These are phyloP conservation scores for Rhadina sibilatrix DNA, from an alignment of 2,113 vertebrate species.

Conservation along the genomic window DNA sequence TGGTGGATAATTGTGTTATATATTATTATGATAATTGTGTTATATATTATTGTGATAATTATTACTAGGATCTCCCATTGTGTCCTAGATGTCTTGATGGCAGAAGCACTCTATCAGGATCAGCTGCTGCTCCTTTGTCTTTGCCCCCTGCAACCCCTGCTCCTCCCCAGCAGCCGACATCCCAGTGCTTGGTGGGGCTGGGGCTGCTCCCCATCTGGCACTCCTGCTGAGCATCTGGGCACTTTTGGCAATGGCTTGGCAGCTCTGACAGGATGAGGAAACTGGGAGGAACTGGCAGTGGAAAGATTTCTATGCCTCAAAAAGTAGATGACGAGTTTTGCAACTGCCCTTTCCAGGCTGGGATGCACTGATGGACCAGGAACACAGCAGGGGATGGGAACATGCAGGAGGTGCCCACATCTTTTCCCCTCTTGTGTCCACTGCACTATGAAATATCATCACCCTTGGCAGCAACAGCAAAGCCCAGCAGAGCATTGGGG, in stretches of 20 bases:
- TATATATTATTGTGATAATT: no score
- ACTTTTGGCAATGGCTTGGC: accelerated
- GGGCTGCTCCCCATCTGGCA: neutral
- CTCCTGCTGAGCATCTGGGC: neutral
- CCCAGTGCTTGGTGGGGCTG: neutral
- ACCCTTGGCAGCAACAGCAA: neutral
- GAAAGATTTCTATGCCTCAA: neutral
- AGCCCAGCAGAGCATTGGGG: neutral
- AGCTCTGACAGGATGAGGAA: neutral
- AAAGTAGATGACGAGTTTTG: neutral
- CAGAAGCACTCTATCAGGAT: neutral
- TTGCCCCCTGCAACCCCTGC: accelerated
- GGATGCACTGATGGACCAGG: accelerated
- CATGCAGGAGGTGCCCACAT: neutral
- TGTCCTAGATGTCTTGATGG: neutral
- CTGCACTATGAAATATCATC: accelerated
- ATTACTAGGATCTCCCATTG: neutral
- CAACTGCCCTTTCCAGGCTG: neutral
- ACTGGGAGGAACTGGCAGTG: neutral
- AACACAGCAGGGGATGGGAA: neutral
- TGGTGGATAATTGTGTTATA: neutral
- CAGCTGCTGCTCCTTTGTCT: neutral
- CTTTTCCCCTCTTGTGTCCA: neutral
- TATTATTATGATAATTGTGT: no score
- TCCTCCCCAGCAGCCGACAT: neutral